Conservation (phyloP, 2,797 vertebrate genomes). For the Pampus argenteus region DNA sequence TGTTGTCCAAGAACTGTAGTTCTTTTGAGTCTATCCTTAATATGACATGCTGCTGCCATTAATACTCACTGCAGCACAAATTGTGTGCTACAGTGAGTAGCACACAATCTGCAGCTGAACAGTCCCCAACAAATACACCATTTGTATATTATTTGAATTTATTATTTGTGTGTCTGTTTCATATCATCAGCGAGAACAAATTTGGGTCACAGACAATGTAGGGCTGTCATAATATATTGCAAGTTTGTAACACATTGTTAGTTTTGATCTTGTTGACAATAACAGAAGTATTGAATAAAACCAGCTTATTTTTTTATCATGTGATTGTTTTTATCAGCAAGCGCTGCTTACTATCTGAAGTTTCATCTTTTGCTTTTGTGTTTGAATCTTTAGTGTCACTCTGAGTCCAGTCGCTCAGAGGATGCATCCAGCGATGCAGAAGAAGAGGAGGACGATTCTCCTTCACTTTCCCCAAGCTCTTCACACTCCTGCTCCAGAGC, state of each 20-base stretch:
- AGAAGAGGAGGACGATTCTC: constrained; percentile 83
- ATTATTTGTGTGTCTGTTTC: no score
- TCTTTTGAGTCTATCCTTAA: background rate
- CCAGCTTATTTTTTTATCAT: background rate
- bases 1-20: background rate
- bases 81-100: no score
- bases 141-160: background rate
- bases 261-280: background rate
- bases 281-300: background rate
- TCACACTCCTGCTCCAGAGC: constrained; percentile 89
- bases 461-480: constrained; percentile 91
- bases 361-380: background rate
- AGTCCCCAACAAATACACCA: background rate
- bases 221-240: no score
- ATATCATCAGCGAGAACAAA: no score
- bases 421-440: constrained; percentile 95
- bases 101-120: background rate
- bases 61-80: background rate
- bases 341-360: background rate
- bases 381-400: constrained; percentile 81
- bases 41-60: background rate
- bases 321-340: background rate
- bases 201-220: no score
- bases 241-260: no score
- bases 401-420: constrained; percentile 96